These are phyloP conservation scores for Ageneiosus marmoratus DNA, from an alignment of 2,113 vertebrate species.

Conservation along the genomic window DNA sequence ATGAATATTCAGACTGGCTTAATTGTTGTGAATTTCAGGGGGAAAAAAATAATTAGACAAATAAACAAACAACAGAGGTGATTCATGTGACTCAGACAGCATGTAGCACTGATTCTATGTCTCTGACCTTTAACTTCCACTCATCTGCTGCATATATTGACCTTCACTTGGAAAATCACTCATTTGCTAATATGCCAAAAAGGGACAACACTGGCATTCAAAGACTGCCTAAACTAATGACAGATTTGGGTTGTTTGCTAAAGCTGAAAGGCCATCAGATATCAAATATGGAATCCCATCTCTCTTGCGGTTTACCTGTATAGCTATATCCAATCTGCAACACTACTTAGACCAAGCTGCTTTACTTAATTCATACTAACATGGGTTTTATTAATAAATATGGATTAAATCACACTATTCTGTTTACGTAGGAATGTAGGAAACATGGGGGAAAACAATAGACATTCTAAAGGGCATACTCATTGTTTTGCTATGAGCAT, in stretches of 20 bases:
- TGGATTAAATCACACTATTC: background rate
- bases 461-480: background rate
- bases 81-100: background rate
- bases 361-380: background rate
- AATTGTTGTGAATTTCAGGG: background rate
- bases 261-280: conserved; percentile 16
- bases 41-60: background rate
- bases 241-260: conserved; percentile 1
- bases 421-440: background rate
- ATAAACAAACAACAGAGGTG: background rate
- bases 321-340: background rate
- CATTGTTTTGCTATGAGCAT: background rate
- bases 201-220: conserved; percentile 4
- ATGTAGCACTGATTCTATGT: background rate
- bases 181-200: conserved; percentile 13
- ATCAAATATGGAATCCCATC: background rate
- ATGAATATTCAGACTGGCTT: background rate
- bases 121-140: conserved; percentile 16
- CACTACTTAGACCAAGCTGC: background rate
- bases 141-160: conserved; percentile 11
- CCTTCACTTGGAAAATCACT: conserved; percentile 13
- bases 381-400: background rate
- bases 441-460: background rate
- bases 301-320: background rate
- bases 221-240: background rate